Percentiles rank a stretch among this genome's conserved stretches.
Evolutionary conservation across 1,140 invertebrate species (phyloP).

Genomic region (Drosophila pseudoananassae): DNA sequence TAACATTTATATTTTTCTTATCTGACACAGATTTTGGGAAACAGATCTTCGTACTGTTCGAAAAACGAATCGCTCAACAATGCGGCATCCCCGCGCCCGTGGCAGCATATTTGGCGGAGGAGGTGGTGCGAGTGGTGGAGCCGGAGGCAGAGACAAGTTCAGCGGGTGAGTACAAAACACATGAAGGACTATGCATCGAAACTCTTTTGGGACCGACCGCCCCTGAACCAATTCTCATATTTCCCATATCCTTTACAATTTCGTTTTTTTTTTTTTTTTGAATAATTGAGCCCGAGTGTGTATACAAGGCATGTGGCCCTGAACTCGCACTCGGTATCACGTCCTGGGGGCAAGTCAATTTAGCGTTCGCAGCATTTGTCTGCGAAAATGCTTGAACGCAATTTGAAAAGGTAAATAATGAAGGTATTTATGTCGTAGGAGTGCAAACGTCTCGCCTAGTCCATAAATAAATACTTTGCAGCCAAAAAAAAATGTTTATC

Average conservation of each 20-base stretch:
- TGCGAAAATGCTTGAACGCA: slow-evolving; percentile 45
- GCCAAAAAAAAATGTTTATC: slow-evolving; percentile 64
- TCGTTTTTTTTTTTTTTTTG: slow-evolving; percentile 67
- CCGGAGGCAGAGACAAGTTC: slow-evolving; percentile 58
- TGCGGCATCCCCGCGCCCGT: slow-evolving; percentile 67
- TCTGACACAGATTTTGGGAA: slow-evolving; percentile 87
- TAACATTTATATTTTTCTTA: neutral
- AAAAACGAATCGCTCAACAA: slow-evolving; percentile 86
- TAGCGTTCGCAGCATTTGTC: slow-evolving; percentile 45
- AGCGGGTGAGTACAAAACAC: slow-evolving; percentile 59
- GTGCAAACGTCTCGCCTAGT: slow-evolving; percentile 10
- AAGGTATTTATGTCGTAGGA: slow-evolving; percentile 62
- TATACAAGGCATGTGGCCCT: slow-evolving; percentile 7
- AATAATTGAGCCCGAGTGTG: slow-evolving; percentile 60
- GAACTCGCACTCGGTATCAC: slow-evolving; percentile 8
- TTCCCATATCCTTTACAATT: slow-evolving; percentile 60
- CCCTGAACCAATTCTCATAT: slow-evolving; percentile 76
- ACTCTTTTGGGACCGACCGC: slow-evolving; percentile 11
- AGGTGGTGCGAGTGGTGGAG: slow-evolving; percentile 8
- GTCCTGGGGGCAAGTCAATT: slow-evolving; percentile 62
- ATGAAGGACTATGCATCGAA: neutral
- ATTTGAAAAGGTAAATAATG: slow-evolving; percentile 74
- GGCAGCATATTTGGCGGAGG: slow-evolving; percentile 29
- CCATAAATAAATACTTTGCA: slow-evolving; percentile 58
- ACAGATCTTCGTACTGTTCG: slow-evolving; percentile 90